Conservation (phyloP, 2,113 vertebrate species). For the Rhegmatorhina hoffmannsi region DNA sequence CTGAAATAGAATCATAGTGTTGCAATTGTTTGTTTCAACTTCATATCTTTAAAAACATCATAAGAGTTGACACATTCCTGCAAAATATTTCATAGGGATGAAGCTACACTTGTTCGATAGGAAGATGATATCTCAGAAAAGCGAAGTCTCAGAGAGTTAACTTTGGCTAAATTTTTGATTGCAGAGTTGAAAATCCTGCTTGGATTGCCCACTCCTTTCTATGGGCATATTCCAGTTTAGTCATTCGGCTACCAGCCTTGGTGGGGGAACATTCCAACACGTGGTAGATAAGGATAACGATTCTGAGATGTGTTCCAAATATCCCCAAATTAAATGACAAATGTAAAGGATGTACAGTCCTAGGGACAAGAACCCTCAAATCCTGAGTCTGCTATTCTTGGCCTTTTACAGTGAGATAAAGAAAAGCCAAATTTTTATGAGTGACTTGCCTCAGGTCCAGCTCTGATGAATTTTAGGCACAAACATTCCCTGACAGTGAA, state of each 20-base stretch:
- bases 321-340: neutral
- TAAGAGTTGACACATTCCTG: neutral
- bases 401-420: neutral
- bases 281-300: neutral
- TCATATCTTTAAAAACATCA: neutral
- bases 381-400: neutral
- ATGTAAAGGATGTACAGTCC: neutral
- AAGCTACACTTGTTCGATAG: neutral
- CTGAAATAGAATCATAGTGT: neutral
- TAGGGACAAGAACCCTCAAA: neutral
- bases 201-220: neutral
- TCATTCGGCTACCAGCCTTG: neutral
- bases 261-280: neutral
- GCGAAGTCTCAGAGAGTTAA: neutral
- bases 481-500: slow-evolving; percentile 25
- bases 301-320: neutral
- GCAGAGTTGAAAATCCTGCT: neutral
- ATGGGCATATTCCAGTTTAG: neutral
- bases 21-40: neutral
- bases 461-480: slow-evolving; percentile 7
- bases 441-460: neutral
- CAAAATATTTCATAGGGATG: neutral
- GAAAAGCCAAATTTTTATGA: neutral
- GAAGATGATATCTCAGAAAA: neutral
- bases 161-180: neutral